Evolutionary conservation across 2,888 invertebrate species (phyloP).

Genomic region (Portevinia maculata): DNA sequence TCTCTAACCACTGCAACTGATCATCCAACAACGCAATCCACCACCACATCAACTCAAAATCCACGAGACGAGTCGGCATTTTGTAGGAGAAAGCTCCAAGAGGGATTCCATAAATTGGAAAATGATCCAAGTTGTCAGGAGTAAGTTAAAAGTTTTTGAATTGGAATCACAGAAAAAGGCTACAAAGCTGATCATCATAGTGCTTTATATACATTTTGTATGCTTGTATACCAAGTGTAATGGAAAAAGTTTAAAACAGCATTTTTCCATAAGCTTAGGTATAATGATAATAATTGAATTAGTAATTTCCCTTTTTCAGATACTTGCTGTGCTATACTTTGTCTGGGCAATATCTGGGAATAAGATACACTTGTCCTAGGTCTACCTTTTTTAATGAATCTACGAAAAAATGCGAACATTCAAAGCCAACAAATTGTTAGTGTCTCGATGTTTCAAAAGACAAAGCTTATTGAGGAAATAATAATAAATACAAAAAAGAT

Average conservation of each 20-base stretch:
- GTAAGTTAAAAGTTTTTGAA: constrained; percentile 65
- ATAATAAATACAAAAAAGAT: constrained; percentile 4
- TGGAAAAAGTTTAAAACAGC: too few species aligned
- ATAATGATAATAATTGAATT: too few species aligned
- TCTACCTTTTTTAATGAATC: constrained; percentile 66
- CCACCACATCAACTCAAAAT: constrained; percentile 3
- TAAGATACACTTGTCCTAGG: constrained; percentile 65
- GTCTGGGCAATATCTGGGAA: constrained; percentile 75
- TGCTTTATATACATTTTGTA: too few species aligned
- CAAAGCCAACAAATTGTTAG: constrained; percentile 67
- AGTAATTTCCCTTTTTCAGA: too few species aligned
- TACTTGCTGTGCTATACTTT: constrained; percentile 75
- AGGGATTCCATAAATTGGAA: constrained; percentile 50
- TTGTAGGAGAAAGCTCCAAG: constrained; percentile 46
- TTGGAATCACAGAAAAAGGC: too few species aligned
- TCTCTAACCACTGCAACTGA: neutral
- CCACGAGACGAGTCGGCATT: constrained; percentile 57
- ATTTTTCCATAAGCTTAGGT: too few species aligned
- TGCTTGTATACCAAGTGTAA: too few species aligned
- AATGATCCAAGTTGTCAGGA: constrained; percentile 74
- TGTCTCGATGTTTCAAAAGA: too few species aligned
- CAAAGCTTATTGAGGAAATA: too few species aligned
- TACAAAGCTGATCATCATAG: too few species aligned
- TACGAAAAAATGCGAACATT: constrained; percentile 61
- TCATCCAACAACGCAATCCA: neutral